Evolutionary conservation across 2,888 invertebrate genomes (phyloP), one percentile per base, ranked within the genome.

Genomic region (Acrobasis consociella): DNA sequence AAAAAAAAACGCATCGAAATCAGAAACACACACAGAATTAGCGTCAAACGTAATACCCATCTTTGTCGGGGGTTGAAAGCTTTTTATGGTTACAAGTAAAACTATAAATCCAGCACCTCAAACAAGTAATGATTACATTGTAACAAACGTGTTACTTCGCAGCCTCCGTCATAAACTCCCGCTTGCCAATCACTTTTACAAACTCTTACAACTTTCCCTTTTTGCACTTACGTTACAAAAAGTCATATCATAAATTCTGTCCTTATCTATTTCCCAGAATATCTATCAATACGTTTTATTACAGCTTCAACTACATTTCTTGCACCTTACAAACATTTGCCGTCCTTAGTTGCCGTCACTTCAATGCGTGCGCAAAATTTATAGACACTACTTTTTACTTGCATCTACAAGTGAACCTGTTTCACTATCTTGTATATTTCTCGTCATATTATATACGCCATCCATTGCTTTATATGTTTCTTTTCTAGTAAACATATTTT

Each of bases 261-360:
- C 17, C 81, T 71, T 73, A 67, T 68, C 42, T 46, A 9, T 37
- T 61, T 52, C 61, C 52, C 38, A 9, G 42, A 39, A 46, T 49
- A 55, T 55, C 49, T 52, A 49, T 61, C 61, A 16, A 39, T 61
- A 42, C 3, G 13, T 62, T 53, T 62, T 62, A 31, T 49, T 56
- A 15, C 22, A 42, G 42, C 55, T 38, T 49, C 38, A 15, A 46
- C 16, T 22, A 16, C 49, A 39, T 39, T 38, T 50, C 59, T 49
- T 52, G 52, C 49, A 49, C 61, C 37, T 62, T 49, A 53, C 55
- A 55, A 46, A 46, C 62, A 17, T 55, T 55, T 31, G 38, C 56
- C 11, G 56, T 55, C 62, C 31, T 31, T 31, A 31, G 31, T 31
- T 31, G 38, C 56, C 42, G 56, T 55, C 62, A 62, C 49, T 55